Evolutionary conservation across 2,113 vertebrate genomes (phyloP).

Genomic region (Takifugu bimaculatus): DNA sequence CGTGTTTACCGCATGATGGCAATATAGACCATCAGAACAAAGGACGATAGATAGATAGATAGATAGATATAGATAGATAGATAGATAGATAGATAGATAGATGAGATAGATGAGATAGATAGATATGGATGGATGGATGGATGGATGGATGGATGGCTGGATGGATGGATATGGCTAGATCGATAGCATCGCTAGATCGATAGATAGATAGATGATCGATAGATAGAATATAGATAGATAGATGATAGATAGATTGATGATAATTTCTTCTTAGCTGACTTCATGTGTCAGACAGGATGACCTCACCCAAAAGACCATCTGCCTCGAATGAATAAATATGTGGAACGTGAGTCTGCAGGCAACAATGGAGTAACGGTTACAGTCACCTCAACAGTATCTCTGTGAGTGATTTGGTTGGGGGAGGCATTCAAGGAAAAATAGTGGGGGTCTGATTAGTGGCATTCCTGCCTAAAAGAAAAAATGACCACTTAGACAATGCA

Average conservation of each 20-base stretch:
- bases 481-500: slow-evolving; percentile 43
- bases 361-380: slow-evolving; percentile 63
- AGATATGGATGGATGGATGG: no score
- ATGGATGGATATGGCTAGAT: no score
- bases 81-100: slow-evolving; percentile 1
- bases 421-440: slow-evolving; percentile 33
- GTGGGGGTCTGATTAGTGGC: slow-evolving; percentile 56
- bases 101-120: slow-evolving; percentile 1
- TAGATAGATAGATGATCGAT: slow-evolving; percentile 1
- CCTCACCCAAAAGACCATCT: slow-evolving; percentile 65
- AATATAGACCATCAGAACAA: slow-evolving; percentile 8
- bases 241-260: no score
- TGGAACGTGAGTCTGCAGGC: slow-evolving; percentile 47
- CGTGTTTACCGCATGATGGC: slow-evolving; percentile 27
- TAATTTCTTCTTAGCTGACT: slow-evolving; percentile 17
- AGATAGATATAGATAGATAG: slow-evolving; percentile 1
- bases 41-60: not conserved
- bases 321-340: slow-evolving; percentile 50
- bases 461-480: slow-evolving; percentile 48
- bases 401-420: slow-evolving; percentile 18
- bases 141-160: no score
- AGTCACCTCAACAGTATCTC: slow-evolving; percentile 43
- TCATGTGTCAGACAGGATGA: slow-evolving; percentile 54
- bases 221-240: slow-evolving; percentile 4
- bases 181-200: no score